Evolutionary conservation across 2,113 vertebrate species (phyloP).

Genomic region (Catharus fuscescens): DNA sequence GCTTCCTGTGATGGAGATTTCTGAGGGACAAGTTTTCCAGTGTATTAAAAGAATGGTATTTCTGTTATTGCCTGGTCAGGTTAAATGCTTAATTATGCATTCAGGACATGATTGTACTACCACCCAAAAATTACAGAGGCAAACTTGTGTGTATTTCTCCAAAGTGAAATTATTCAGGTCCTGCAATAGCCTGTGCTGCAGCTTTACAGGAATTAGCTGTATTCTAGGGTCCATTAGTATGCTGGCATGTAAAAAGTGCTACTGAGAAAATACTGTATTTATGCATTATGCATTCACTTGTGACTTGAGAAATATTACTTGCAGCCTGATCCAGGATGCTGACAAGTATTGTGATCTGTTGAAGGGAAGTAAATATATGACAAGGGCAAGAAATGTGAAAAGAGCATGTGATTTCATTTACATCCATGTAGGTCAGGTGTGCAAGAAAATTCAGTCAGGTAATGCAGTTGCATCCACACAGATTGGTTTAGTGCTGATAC

Average conservation of each 20-base stretch:
- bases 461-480: neutral
- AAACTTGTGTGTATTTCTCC: neutral
- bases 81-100: neutral
- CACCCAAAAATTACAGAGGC: neutral
- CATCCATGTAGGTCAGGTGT: neutral
- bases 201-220: neutral
- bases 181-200: neutral
- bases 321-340: neutral
- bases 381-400: neutral
- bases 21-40: neutral
- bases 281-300: neutral
- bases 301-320: neutral
- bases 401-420: neutral
- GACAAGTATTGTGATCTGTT: neutral
- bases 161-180: neutral
- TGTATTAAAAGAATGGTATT: neutral
- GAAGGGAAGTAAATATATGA: neutral
- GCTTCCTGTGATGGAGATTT: neutral
- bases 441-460: neutral
- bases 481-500: neutral
- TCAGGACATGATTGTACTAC: neutral
- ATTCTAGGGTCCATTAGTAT: neutral
- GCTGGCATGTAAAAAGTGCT: neutral
- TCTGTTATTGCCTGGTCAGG: neutral
- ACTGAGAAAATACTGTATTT: neutral